Percentiles rank a stretch among this genome's conserved stretches.
These are phyloP conservation scores for Brachynemurus nebulosus DNA, from an alignment of 2,888 invertebrate species.

Conservation along the genomic window DNA sequence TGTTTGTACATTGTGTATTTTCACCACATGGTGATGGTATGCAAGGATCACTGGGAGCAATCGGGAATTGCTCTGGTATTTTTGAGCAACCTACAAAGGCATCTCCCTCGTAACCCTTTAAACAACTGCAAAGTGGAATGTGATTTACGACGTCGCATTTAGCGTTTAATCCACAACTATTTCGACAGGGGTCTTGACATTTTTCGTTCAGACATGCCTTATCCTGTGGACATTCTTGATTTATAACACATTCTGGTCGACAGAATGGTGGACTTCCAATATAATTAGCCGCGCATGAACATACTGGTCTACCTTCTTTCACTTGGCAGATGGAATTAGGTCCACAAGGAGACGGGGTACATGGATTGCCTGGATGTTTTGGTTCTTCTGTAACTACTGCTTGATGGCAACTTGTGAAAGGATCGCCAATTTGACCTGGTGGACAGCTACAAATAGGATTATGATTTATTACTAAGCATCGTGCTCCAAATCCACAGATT, in stretches of 20 bases:
- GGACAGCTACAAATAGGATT: constrained; percentile 76
- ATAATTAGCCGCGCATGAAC: constrained; percentile 66
- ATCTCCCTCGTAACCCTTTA: constrained; percentile 65
- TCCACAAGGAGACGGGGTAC: constrained; percentile 50
- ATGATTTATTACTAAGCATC: constrained; percentile 68
- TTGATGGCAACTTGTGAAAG: constrained; percentile 53
- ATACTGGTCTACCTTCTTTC: constrained; percentile 61
- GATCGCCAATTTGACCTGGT: constrained; percentile 62
- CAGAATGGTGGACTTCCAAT: constrained; percentile 71
- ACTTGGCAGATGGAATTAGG: constrained; percentile 73
- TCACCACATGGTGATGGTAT: constrained; percentile 71
- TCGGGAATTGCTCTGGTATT: constrained; percentile 23
- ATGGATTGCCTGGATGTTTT: constrained; percentile 44
- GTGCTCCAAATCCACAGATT: constrained; percentile 62
- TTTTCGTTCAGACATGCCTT: constrained; percentile 70
- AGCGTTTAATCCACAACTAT: constrained; percentile 66
- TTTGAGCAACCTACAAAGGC: constrained; percentile 68
- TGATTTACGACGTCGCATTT: constrained; percentile 66
- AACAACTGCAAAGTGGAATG: constrained; percentile 68
- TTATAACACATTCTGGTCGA: constrained; percentile 70
- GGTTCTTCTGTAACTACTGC: constrained; percentile 30
- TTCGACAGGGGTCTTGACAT: constrained; percentile 66
- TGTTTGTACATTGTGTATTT: constrained; percentile 62
- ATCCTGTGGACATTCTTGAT: constrained; percentile 64
- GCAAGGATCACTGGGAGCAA: constrained; percentile 44